Evolutionary conservation across 1,140 invertebrate species (phyloP).

Genomic region (Trigoniulus corallinus): DNA sequence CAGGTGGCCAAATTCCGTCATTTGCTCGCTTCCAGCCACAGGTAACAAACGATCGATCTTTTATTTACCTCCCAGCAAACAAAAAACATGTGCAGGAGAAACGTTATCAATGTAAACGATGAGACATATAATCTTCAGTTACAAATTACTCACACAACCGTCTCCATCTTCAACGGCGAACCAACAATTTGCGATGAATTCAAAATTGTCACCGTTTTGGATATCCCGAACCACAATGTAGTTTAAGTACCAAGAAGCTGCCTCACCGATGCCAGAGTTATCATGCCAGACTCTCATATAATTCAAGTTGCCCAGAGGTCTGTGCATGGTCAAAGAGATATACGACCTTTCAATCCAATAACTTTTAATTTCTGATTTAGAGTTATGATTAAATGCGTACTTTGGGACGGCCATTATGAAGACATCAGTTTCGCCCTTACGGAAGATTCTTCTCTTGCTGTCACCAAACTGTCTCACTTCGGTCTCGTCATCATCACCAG

Average conservation of each 20-base stretch:
- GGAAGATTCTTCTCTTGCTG: constrained; percentile 26
- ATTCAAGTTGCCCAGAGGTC: constrained; percentile 31
- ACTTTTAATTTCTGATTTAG: not conserved
- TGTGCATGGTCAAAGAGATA: constrained; percentile 11
- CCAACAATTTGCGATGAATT: constrained; percentile 36
- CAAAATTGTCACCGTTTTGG: constrained; percentile 32
- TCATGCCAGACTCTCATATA: constrained; percentile 39
- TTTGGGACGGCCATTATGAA: constrained; percentile 33
- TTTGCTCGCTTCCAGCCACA: constrained; percentile 31
- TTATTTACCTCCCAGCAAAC: not conserved
- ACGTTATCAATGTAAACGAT: not conserved
- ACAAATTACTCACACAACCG: constrained; percentile 22
- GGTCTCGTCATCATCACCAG: constrained; percentile 34
- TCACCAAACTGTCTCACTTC: constrained; percentile 28
- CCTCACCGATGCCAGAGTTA: constrained; percentile 32
- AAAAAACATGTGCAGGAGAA: too few species aligned
- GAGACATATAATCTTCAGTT: too few species aligned
- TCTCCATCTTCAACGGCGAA: constrained; percentile 38
- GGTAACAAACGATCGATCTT: constrained; percentile 36
- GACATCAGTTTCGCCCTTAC: constrained; percentile 27
- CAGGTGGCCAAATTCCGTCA: constrained; percentile 30
- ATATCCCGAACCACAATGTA: constrained; percentile 33
- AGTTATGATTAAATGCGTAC: constrained; percentile 13
- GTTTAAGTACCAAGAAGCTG: constrained; percentile 35
- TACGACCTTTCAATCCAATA: not conserved